phyloP scores from a whole-genome alignment of 1,140 invertebrate genomes.

The Drosophila insularis region DNA sequence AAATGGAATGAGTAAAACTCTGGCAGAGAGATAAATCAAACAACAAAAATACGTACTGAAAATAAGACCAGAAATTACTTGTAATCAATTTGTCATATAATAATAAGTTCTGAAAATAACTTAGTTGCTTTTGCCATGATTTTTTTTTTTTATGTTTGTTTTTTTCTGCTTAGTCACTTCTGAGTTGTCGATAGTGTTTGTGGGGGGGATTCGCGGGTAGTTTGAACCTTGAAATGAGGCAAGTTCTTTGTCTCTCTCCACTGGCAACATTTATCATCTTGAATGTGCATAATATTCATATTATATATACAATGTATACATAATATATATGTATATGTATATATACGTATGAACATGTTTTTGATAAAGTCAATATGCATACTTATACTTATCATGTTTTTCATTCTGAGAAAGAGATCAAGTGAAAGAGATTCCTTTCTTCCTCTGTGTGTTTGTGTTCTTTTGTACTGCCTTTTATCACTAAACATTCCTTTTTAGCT shows the following conservation, averaged over 20 bases:
- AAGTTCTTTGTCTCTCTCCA: conserved; percentile 3
- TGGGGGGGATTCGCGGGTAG: background rate
- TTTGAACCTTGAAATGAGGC: conserved; percentile 7
- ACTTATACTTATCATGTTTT: conserved; percentile 8
- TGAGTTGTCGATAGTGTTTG: background rate
- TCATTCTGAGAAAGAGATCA: background rate
- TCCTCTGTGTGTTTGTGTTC: conserved; percentile 2
- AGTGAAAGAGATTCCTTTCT: background rate
- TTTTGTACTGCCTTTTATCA: conserved; percentile 16
- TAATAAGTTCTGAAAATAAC: conserved; percentile 14
- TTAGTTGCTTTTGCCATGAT: background rate
- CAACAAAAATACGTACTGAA: conserved; percentile 50
- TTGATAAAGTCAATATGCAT: conserved; percentile 10
- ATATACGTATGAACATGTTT: background rate
- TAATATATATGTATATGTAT: too few relatives aligned
- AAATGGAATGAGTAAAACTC: conserved; percentile 29
- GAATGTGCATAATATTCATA: conserved; percentile 3
- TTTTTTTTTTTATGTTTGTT: background rate
- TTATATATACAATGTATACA: too few relatives aligned
- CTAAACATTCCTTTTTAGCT: conserved; percentile 17
- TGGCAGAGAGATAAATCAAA: conserved; percentile 44
- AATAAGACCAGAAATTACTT: conserved; percentile 53
- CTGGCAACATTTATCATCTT: conserved; percentile 3
- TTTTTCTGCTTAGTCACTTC: conserved; percentile 4
- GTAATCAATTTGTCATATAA: conserved; percentile 64